Conservation (phyloP, 2,113 vertebrate genomes). For the Taxidea taxus region DNA sequence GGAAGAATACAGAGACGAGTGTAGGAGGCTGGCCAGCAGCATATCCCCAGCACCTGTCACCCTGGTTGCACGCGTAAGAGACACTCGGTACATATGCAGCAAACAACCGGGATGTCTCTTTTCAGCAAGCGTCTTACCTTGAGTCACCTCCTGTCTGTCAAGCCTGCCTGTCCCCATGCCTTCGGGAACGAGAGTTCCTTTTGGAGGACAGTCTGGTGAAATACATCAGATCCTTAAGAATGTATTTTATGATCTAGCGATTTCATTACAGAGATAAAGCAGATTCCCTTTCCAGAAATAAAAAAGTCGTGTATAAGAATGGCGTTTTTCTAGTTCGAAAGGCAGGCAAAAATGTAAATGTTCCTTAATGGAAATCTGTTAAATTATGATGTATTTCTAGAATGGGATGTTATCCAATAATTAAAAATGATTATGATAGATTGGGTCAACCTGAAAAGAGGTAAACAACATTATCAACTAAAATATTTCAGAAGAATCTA, state of each 20-base stretch:
- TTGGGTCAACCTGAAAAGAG: neutral
- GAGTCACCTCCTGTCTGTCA: neutral
- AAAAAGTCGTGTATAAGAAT: neutral
- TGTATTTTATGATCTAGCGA: neutral
- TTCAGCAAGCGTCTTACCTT: neutral
- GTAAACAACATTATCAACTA: neutral
- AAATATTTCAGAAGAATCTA: conserved; percentile 9
- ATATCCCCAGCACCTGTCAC: neutral
- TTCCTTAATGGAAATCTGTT: neutral
- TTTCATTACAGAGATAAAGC: neutral
- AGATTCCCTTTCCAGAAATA: neutral
- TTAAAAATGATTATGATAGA: neutral
- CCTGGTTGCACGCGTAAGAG: neutral
- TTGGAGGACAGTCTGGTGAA: neutral
- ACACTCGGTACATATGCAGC: neutral
- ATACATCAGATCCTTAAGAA: neutral
- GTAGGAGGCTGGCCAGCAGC: neutral
- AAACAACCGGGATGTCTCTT: neutral
- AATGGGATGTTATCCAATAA: neutral
- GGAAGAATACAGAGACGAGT: neutral
- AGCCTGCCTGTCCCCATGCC: neutral
- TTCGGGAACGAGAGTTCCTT: neutral
- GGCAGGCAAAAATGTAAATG: neutral
- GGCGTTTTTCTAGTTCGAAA: neutral
- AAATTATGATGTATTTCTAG: neutral